Base-by-base conservation (phyloP, 2,888 invertebrate genomes). In the Allygus modestus region DNA sequence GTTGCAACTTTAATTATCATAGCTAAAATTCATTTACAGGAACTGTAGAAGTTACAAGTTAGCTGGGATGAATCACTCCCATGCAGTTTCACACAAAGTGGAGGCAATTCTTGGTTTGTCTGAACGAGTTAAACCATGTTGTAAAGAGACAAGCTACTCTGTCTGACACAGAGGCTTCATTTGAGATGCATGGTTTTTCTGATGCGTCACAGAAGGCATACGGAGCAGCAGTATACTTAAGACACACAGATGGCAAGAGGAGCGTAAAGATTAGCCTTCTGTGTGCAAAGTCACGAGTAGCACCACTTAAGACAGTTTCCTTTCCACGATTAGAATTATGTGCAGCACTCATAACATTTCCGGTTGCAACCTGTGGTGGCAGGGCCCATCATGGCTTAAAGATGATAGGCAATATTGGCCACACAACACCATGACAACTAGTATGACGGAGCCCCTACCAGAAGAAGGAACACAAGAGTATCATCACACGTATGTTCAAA, bases 341-440 rank as follows among this genome's bases (percentile, higher is more conserved):
- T 69, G 82, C 61, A 0, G 82, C 82, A 0, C 43, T 82, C 7
- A 15, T 82, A 28, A 84, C 15, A 41, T 87, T 11, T 17, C n/a
- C 20, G 15, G 31, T n/a, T 26, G 7, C 23, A 31, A 26, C 5
- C 28, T 86, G 33, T 87, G 86, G 87, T 86, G 87, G 81, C 15
- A 71, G 2, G 81, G 81, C 15, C 51, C 51, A n/a, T 15, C 51
- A n/a, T 51, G 51, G 51, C 51, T 51, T 11, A 7, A 4, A 37
- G 11, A 37, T 4, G 37, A 37, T 37, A 7, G 7, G 11, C 11
- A 4, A 11, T 37, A 51, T 15, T 51, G 51, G 51, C 51, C 51
- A 12, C 7, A 37, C 7, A 11, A 37, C 37, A 7, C n/a, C n/a
- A n/a, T 37, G 11, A 37, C 37, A 37, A 7, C 37, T n/a, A n/a